phyloP scores from a whole-genome alignment of 2,888 invertebrate genomes.

The Bugulina stolonifera region DNA sequence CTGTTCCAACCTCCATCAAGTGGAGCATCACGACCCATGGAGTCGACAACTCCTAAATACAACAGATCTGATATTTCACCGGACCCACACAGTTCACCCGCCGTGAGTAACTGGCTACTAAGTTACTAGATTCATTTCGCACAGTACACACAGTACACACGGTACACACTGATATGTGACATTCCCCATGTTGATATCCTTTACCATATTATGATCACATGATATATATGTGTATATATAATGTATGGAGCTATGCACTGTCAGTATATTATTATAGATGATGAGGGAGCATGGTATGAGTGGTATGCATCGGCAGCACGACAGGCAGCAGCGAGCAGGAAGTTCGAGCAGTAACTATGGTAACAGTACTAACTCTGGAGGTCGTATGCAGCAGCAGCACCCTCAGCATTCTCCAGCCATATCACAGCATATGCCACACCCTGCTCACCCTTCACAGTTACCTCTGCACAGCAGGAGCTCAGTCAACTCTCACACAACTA shows the following conservation, averaged over 20 bases:
- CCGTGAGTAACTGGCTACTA: neutral
- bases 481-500: conserved; percentile 21
- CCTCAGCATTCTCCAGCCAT: conserved; percentile 1
- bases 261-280: neutral
- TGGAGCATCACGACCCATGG: neutral
- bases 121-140: neutral
- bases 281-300: neutral
- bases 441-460: neutral
- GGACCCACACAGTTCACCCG: neutral
- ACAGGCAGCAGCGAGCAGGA: neutral
- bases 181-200: too few species aligned
- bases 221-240: too few species aligned
- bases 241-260: too few species aligned
- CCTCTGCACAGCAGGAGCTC: conserved; percentile 16
- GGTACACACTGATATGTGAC: too few species aligned
- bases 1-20: neutral
- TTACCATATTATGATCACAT: too few species aligned
- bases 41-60: neutral
- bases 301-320: neutral
- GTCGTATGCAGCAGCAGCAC: neutral
- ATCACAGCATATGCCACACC: conserved; percentile 20
- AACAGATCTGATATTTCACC: conserved; percentile 19
- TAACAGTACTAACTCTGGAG: neutral
- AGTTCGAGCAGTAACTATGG: neutral
- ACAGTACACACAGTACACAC: too few species aligned